Conservation (phyloP, 2,797 vertebrate species). For the Meda fulgida region DNA sequence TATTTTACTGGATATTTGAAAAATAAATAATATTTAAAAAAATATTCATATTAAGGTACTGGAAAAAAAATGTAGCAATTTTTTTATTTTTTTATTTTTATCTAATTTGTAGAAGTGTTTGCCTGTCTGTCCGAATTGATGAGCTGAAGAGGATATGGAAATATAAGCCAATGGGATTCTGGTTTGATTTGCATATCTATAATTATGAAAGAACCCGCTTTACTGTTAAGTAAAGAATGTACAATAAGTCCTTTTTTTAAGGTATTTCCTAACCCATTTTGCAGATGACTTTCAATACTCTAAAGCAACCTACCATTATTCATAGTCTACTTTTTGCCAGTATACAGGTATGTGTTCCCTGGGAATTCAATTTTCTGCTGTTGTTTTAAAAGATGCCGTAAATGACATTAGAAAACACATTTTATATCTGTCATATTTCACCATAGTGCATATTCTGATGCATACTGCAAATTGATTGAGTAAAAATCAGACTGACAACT, state of each 20-base stretch:
- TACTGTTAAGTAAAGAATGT: neutral
- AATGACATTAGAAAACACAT: neutral
- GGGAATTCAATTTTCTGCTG: neutral
- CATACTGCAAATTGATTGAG: neutral
- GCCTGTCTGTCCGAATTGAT: neutral
- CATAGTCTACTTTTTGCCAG: neutral
- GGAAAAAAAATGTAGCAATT: neutral
- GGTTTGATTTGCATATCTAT: neutral
- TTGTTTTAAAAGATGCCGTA: neutral
- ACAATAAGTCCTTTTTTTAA: neutral
- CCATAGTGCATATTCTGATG: neutral
- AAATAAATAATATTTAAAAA: neutral
- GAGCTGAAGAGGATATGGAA: neutral
- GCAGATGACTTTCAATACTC: too few relatives aligned
- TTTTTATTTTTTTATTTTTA: too few relatives aligned
- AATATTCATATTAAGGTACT: neutral
- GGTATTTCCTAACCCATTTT: too few relatives aligned
- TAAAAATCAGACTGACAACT: slow-evolving; percentile 1
- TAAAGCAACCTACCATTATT: neutral
- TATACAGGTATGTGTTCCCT: too few relatives aligned
- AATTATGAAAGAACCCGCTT: neutral
- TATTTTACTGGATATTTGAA: neutral
- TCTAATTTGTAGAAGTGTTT: neutral
- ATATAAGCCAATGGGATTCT: neutral
- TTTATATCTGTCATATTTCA: neutral